These are phyloP conservation scores for Barypeithes pellucidus DNA, from an alignment of 2,888 invertebrate species.

Conservation along the genomic window DNA sequence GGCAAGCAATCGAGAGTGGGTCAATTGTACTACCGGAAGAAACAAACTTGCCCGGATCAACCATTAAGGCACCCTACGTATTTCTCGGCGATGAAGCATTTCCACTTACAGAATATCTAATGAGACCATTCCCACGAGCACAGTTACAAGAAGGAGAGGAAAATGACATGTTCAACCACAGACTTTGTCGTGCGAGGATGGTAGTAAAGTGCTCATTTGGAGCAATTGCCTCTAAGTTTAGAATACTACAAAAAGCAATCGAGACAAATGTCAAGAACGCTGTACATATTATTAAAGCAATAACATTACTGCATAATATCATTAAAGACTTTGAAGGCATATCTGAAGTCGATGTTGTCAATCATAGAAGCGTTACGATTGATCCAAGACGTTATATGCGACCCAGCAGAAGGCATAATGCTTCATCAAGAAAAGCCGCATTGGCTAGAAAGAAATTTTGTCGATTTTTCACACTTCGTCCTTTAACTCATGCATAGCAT, in stretches of 20 bases:
- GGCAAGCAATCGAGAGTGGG: slow-evolving; percentile 23
- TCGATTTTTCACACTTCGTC: background rate
- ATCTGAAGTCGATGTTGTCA: background rate
- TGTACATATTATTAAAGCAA: slow-evolving; percentile 49
- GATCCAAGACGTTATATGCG: background rate
- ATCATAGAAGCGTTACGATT: background rate
- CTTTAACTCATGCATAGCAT: background rate
- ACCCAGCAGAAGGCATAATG: slow-evolving; percentile 8
- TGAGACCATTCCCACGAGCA: slow-evolving; percentile 50
- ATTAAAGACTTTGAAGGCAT: slow-evolving; percentile 35
- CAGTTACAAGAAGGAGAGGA: slow-evolving; percentile 51
- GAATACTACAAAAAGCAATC: slow-evolving; percentile 49
- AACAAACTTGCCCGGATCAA: slow-evolving; percentile 13
- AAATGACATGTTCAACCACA: slow-evolving; percentile 47
- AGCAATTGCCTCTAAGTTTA: slow-evolving; percentile 43
- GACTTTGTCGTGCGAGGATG: slow-evolving; percentile 56
- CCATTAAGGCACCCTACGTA: slow-evolving; percentile 29
- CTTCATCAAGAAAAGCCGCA: background rate
- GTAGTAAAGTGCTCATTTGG: slow-evolving; percentile 60
- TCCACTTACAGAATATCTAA: slow-evolving; percentile 46
- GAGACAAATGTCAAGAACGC: slow-evolving; percentile 51
- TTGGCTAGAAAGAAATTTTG: background rate
- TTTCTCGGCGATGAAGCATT: slow-evolving; percentile 45
- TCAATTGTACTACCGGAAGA: slow-evolving; percentile 11
- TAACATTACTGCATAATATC: slow-evolving; percentile 47